phyloP scores from a whole-genome alignment of 2,113 vertebrate species.

The Lasiurus borealis region DNA sequence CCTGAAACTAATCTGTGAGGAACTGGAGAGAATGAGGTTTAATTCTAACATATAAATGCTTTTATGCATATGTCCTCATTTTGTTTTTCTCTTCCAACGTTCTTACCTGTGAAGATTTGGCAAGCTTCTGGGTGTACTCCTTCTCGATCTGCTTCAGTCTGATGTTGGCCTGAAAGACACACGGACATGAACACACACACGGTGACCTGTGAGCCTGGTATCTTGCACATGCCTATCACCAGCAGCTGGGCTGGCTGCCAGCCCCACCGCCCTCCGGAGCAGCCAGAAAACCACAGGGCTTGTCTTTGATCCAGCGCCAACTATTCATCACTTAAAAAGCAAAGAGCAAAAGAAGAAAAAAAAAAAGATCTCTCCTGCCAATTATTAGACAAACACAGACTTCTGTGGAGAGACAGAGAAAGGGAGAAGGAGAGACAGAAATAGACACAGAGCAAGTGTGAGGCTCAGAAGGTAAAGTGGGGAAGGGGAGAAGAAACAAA shows the following conservation, averaged over 20 bases:
- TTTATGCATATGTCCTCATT: neutral
- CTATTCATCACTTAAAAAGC: slow-evolving; percentile 96
- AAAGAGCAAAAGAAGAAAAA: slow-evolving; percentile 75
- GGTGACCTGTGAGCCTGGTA: slow-evolving; percentile 90
- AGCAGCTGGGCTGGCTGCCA: slow-evolving; percentile 89
- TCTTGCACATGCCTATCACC: slow-evolving; percentile 88
- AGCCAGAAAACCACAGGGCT: slow-evolving; percentile 90
- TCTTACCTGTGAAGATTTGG: slow-evolving; percentile 94
- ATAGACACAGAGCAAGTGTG: slow-evolving; percentile 38
- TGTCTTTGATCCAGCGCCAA: slow-evolving; percentile 94
- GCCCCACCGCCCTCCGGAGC: slow-evolving; percentile 90
- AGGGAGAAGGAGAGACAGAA: neutral
- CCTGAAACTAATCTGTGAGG: neutral
- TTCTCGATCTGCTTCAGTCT: slow-evolving; percentile 94
- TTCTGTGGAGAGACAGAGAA: slow-evolving; percentile 72
- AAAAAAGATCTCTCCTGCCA: slow-evolving; percentile 90
- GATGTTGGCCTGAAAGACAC: slow-evolving; percentile 92
- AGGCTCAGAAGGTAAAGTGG: slow-evolving; percentile 43
- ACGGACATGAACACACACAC: slow-evolving; percentile 77
- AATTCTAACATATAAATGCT: neutral
- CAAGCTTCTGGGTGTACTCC: slow-evolving; percentile 92
- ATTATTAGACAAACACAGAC: slow-evolving; percentile 91
- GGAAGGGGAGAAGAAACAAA: neutral
- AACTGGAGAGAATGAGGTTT: neutral
- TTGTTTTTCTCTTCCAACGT: neutral